Percentiles rank a stretch among this genome's conserved stretches.
These are phyloP conservation scores for Phoenicopterus ruber DNA, from an alignment of 2,113 vertebrate species.

Conservation along the genomic window DNA sequence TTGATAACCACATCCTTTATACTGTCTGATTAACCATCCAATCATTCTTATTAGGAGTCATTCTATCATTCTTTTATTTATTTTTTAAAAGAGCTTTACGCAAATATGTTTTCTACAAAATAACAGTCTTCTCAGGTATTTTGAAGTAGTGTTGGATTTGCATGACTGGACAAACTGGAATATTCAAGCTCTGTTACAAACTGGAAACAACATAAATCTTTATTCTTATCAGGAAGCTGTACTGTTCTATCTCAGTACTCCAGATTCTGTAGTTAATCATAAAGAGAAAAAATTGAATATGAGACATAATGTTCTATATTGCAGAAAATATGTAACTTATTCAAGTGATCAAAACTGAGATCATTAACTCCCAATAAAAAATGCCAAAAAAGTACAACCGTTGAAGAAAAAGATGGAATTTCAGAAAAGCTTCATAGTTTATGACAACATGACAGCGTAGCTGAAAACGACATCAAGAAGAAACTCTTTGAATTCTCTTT, in stretches of 20 bases:
- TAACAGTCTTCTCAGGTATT: background rate
- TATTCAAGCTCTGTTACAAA: background rate
- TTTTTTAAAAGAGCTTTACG: background rate
- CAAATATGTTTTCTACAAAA: background rate
- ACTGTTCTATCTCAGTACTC: background rate
- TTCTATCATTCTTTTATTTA: background rate
- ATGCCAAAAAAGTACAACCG: background rate
- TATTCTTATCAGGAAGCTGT: background rate
- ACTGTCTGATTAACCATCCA: background rate
- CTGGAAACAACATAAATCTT: background rate
- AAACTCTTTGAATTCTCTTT: background rate
- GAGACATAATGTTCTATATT: background rate
- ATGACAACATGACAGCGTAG: background rate
- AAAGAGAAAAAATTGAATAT: background rate
- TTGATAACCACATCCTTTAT: background rate
- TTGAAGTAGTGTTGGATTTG: background rate
- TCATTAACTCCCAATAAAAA: background rate
- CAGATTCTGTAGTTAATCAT: background rate
- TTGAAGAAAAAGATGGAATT: background rate
- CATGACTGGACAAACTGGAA: background rate
- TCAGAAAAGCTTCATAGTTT: background rate
- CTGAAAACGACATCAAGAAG: background rate
- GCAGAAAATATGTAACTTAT: background rate
- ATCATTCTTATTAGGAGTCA: background rate
- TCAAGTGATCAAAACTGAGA: background rate